Conservation (phyloP, 2,113 vertebrate genomes). For the Ginglymostoma cirratum region DNA sequence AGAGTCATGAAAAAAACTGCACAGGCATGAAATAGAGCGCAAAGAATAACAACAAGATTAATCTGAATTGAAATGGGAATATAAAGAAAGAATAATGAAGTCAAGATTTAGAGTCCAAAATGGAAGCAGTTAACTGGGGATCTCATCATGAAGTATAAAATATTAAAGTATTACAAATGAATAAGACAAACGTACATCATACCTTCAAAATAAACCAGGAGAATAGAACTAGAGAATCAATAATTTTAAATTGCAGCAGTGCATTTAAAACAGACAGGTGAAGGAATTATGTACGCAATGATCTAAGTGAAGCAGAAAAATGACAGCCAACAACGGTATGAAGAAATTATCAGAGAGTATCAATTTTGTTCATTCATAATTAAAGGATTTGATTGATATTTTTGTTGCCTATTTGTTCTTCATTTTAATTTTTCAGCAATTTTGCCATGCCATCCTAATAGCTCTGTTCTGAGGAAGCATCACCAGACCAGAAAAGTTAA, state of each 20-base stretch:
- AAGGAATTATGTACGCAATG: neutral
- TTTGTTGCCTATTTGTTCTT: neutral
- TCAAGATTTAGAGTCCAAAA: neutral
- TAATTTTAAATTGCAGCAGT: neutral
- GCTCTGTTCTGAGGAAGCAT: no score
- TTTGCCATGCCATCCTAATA: neutral
- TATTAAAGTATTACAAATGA: neutral
- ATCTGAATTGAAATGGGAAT: neutral
- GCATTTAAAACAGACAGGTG: neutral
- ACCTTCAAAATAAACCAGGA: neutral
- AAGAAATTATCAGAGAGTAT: neutral
- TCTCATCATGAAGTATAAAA: neutral
- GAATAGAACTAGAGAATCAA: neutral
- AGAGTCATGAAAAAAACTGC: neutral
- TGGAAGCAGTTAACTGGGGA: neutral
- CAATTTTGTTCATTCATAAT: neutral
- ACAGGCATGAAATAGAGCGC: neutral
- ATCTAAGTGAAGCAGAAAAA: neutral
- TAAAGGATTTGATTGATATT: neutral
- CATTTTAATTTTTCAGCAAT: neutral
- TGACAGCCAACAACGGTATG: neutral
- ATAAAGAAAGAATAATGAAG: neutral
- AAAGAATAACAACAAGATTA: constrained; percentile 13
- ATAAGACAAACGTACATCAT: neutral
- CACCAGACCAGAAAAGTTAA: no score